These are phyloP conservation scores for Rhyacophila evoluta DNA, from an alignment of 2,888 invertebrate genomes.

Conservation along the genomic window DNA sequence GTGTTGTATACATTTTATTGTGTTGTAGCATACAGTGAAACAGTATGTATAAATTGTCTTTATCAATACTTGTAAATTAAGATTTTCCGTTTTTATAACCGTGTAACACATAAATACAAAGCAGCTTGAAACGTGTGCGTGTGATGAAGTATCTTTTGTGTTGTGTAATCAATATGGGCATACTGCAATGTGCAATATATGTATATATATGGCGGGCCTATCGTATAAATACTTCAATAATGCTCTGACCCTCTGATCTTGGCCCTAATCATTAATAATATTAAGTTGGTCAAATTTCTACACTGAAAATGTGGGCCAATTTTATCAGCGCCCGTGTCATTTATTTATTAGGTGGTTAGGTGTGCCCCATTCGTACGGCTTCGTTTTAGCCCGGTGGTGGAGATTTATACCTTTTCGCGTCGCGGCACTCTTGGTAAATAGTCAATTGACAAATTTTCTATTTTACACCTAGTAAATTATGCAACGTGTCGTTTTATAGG, in stretches of 20 bases:
- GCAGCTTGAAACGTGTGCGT: neutral
- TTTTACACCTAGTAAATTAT: conserved; percentile 1
- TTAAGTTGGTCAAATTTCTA: neutral
- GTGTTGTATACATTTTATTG: no score
- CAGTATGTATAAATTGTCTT: no score
- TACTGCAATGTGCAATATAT: neutral
- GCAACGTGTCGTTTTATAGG: conserved; percentile 16
- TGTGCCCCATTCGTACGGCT: neutral
- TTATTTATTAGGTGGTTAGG: no score
- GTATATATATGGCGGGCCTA: neutral
- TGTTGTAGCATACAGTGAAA: no score
- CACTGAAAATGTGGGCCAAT: conserved; percentile 3
- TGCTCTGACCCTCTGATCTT: neutral
- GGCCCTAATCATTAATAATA: neutral
- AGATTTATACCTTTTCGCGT: neutral
- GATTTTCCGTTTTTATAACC: no score
- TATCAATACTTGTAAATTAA: no score
- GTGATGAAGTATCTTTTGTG: neutral
- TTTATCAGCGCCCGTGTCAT: neutral
- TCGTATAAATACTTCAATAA: conserved; percentile 20
- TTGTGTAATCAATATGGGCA: neutral
- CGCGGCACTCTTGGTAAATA: neutral
- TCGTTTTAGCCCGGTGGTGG: neutral
- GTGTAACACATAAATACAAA: no score
- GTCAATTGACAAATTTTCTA: conserved; percentile 18